Conservation (phyloP, 2,797 vertebrate species). For the Malurus leucopterus region DNA sequence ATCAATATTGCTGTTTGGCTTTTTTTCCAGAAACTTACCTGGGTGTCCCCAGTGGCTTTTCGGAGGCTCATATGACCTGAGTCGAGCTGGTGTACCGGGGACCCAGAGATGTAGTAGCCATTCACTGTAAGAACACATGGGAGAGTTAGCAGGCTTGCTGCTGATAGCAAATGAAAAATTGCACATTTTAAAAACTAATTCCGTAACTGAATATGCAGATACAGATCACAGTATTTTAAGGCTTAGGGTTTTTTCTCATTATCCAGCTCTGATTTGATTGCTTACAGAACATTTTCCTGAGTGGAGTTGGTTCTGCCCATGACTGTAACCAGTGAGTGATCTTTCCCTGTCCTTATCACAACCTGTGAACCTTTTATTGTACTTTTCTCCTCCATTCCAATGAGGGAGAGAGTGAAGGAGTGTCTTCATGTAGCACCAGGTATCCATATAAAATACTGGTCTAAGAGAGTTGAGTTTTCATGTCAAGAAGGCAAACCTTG, state of each 20-base stretch:
- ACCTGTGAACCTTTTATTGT: rapidly evolving
- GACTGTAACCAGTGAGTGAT: background rate
- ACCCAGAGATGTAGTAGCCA: conserved; percentile 88
- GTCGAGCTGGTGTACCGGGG: conserved; percentile 83
- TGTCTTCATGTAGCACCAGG: background rate
- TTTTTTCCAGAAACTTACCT: conserved; percentile 75
- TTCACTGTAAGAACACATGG: conserved; percentile 82
- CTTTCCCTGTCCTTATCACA: background rate
- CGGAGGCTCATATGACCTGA: conserved; percentile 77
- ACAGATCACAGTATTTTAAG: background rate
- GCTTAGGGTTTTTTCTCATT: background rate
- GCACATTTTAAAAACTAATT: background rate
- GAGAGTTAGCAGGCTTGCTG: background rate
- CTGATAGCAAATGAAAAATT: background rate
- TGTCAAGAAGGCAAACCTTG: background rate
- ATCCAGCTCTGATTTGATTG: background rate
- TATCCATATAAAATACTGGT: background rate
- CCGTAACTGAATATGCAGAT: background rate
- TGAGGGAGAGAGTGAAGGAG: background rate
- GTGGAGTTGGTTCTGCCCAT: background rate
- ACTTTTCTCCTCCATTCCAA: background rate
- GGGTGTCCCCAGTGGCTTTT: conserved; percentile 83
- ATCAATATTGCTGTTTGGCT: background rate
- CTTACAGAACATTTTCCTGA: background rate
- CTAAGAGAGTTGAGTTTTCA: background rate